Conservation (phyloP, 2,797 vertebrate species). For the Enteromius mattozi region DNA sequence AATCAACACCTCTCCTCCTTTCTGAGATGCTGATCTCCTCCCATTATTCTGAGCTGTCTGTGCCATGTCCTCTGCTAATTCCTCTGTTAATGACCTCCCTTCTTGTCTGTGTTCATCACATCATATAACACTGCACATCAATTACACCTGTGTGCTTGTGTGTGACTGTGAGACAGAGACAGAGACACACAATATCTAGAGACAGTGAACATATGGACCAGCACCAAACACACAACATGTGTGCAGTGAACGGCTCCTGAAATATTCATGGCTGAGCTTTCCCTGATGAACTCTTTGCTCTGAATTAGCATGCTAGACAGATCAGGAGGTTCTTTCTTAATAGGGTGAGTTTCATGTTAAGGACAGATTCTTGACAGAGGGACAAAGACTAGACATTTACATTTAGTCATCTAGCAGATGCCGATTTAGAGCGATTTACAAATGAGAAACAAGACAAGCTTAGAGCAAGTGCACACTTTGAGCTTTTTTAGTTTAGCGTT, state of each 20-base stretch:
- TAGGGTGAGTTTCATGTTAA: background rate
- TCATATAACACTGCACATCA: conserved; percentile 1
- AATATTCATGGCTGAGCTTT: conserved; percentile 49
- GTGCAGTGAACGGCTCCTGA: conserved; percentile 35
- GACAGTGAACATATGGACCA: conserved; percentile 18
- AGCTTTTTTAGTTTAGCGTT: background rate
- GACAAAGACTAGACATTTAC: conserved; percentile 9
- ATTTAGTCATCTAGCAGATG: background rate
- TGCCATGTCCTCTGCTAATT: conserved; percentile 25
- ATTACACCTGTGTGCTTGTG: conserved; percentile 35
- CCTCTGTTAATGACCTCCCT: conserved; percentile 49
- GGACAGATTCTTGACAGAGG: background rate
- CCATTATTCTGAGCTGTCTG: conserved; percentile 22
- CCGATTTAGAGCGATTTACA: background rate
- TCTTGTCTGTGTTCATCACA: conserved; percentile 24
- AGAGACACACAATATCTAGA: conserved; percentile 3
- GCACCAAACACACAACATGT: conserved; percentile 26
- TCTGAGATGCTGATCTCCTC: conserved; percentile 44
- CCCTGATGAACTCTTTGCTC: conserved; percentile 38
- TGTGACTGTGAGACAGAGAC: conserved; percentile 28
- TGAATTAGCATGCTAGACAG: conserved; percentile 28
- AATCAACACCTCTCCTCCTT: conserved; percentile 37
- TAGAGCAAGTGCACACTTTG: background rate
- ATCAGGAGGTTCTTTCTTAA: background rate
- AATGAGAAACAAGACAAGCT: background rate